Percentiles rank a stretch among this genome's conserved stretches.
Evolutionary conservation across 2,888 invertebrate genomes (phyloP).

Genomic region (Onthophagus sagittarius): DNA sequence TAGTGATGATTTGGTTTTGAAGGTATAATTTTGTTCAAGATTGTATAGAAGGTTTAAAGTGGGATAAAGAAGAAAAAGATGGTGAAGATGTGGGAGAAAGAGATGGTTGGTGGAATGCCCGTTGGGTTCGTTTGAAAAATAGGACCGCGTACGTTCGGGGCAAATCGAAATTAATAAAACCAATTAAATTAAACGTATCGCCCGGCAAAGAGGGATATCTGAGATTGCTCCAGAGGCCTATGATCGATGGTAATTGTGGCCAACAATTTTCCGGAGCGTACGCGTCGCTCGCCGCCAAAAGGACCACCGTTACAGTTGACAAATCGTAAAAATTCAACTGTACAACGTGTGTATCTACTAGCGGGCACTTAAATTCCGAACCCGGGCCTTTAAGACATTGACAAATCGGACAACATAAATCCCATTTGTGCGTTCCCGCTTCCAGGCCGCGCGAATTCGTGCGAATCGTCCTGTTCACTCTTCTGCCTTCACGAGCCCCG

Average conservation of each 20-base stretch:
- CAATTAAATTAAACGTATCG: slow-evolving; percentile 28
- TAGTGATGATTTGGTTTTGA: slow-evolving; percentile 16
- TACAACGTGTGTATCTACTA: slow-evolving; percentile 44
- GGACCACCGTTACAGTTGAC: slow-evolving; percentile 47
- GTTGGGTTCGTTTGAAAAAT: slow-evolving; percentile 6
- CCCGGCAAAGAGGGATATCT: slow-evolving; percentile 20
- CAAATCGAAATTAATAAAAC: slow-evolving; percentile 26
- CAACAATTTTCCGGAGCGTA: slow-evolving; percentile 27
- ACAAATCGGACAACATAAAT: slow-evolving; percentile 42
- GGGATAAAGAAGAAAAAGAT: not conserved
- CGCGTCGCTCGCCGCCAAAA: slow-evolving; percentile 31
- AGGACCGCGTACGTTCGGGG: slow-evolving; percentile 14
- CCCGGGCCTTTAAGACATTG: slow-evolving; percentile 38
- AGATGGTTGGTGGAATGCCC: slow-evolving; percentile 4
- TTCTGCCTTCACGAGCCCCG: not conserved
- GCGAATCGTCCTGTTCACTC: slow-evolving; percentile 22
- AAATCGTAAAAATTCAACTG: slow-evolving; percentile 46
- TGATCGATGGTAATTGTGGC: slow-evolving; percentile 30
- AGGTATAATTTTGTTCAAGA: not conserved
- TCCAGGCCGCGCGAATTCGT: slow-evolving; percentile 30
- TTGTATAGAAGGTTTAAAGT: not conserved
- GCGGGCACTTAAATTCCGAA: slow-evolving; percentile 42
- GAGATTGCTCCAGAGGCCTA: slow-evolving; percentile 22
- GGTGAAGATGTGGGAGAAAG: not conserved
- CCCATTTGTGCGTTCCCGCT: slow-evolving; percentile 38